A percentile compares a stretch with the other conserved stretches of the same genome.
Conservation (phyloP, 1,140 invertebrate genomes). For the Drosophila fuyamai region DNA sequence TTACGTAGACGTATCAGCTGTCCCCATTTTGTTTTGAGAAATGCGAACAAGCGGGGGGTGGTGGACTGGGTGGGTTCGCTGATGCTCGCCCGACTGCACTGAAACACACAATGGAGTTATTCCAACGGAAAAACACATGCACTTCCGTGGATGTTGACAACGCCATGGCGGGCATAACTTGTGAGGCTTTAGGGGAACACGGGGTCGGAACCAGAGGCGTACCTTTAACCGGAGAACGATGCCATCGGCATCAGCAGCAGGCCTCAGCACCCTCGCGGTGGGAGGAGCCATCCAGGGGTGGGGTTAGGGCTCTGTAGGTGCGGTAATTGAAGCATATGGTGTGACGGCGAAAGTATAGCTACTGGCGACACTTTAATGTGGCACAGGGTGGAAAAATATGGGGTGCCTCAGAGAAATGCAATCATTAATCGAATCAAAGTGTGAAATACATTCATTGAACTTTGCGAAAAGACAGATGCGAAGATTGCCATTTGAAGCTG, state of each 20-base stretch:
- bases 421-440: neutral
- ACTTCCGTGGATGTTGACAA: constrained; percentile 76
- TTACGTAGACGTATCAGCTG: constrained; percentile 66
- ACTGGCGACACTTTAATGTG: constrained; percentile 18
- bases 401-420: neutral
- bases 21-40: constrained; percentile 41
- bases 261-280: constrained; percentile 12
- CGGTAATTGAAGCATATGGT: constrained; percentile 52
- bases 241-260: constrained; percentile 30
- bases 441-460: neutral
- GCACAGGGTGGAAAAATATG: neutral
- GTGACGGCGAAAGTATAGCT: constrained; percentile 16
- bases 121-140: constrained; percentile 83
- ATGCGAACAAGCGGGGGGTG: constrained; percentile 2
- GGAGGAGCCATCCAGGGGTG: neutral
- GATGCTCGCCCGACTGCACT: constrained; percentile 72
- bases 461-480: no score
- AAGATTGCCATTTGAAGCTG: no score
- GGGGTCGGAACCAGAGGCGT: constrained; percentile 1
- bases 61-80: constrained; percentile 30
- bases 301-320: neutral
- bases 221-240: constrained; percentile 18
- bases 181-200: neutral
- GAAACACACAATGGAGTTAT: constrained; percentile 82
- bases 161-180: constrained; percentile 43